phyloP scores from a whole-genome alignment of 2,113 vertebrate species.

The Chrysochloris asiatica region DNA sequence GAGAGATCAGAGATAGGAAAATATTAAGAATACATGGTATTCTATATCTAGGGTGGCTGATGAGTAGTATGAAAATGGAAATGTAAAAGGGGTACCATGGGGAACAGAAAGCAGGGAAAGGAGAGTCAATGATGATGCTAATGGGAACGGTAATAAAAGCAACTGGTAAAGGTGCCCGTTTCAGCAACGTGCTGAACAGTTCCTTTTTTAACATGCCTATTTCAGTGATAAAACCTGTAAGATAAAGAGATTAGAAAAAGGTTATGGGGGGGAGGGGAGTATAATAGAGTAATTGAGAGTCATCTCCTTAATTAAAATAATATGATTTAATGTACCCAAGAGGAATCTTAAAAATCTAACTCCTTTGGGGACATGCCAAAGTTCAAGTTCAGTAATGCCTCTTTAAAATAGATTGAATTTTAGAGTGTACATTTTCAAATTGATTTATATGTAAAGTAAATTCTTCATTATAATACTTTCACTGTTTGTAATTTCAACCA shows the following conservation, averaged over 20 bases:
- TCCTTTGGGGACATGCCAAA: neutral
- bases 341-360: slow-evolving; percentile 15
- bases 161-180: neutral
- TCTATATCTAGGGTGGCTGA: slow-evolving; percentile 19
- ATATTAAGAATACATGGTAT: neutral
- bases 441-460: neutral
- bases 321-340: slow-evolving; percentile 20
- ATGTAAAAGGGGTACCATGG: neutral
- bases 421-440: neutral
- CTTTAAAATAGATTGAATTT: slow-evolving; percentile 39
- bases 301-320: slow-evolving; percentile 17
- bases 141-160: neutral
- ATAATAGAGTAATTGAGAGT: neutral
- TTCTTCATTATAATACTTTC: neutral
- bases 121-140: neutral
- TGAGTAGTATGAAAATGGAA: neutral
- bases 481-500: slow-evolving; percentile 57
- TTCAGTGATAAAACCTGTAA: slow-evolving; percentile 6
- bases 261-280: neutral
- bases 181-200: neutral
- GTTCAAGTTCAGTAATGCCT: neutral
- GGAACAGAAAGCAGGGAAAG: neutral
- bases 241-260: neutral
- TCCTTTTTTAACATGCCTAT: neutral
- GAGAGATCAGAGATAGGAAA: neutral